These are phyloP conservation scores for Augiades crinisus DNA, from an alignment of 2,888 invertebrate species.

Conservation along the genomic window DNA sequence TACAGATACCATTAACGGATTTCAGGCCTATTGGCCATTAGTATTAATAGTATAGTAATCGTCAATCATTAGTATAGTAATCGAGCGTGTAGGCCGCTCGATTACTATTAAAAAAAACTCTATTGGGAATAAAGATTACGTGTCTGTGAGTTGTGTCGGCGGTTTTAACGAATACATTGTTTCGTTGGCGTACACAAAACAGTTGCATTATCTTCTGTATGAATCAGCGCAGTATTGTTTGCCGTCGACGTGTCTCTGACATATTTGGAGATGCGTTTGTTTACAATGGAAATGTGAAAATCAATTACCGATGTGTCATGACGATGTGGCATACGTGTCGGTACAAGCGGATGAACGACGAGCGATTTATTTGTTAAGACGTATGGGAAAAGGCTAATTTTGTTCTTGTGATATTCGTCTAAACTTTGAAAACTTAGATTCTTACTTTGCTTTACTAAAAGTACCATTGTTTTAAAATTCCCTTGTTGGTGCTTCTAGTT, in stretches of 20 bases:
- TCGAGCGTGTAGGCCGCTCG: too few species aligned
- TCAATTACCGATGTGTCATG: constrained; percentile 38
- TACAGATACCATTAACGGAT: too few species aligned
- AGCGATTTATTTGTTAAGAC: not conserved
- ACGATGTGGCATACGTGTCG: not conserved
- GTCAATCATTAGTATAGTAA: too few species aligned
- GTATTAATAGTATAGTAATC: too few species aligned
- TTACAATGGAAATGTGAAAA: constrained; percentile 39
- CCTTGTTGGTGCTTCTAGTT: too few species aligned
- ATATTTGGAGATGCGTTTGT: constrained; percentile 48
- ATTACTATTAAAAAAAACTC: too few species aligned
- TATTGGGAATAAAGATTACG: not conserved
- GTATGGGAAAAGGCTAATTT: not conserved
- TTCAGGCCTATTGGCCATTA: too few species aligned
- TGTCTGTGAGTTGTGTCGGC: not conserved
- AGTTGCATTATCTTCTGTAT: constrained; percentile 50
- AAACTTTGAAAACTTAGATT: too few species aligned
- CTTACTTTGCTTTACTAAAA: too few species aligned
- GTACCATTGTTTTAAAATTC: too few species aligned
- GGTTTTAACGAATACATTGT: constrained; percentile 25
- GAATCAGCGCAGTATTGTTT: constrained; percentile 61
- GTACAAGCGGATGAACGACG: not conserved
- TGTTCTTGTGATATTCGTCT: not conserved
- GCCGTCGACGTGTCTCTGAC: constrained; percentile 45
- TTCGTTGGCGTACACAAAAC: constrained; percentile 50